phyloP scores from a whole-genome alignment of 2,113 vertebrate species.

The Equus quagga region DNA sequence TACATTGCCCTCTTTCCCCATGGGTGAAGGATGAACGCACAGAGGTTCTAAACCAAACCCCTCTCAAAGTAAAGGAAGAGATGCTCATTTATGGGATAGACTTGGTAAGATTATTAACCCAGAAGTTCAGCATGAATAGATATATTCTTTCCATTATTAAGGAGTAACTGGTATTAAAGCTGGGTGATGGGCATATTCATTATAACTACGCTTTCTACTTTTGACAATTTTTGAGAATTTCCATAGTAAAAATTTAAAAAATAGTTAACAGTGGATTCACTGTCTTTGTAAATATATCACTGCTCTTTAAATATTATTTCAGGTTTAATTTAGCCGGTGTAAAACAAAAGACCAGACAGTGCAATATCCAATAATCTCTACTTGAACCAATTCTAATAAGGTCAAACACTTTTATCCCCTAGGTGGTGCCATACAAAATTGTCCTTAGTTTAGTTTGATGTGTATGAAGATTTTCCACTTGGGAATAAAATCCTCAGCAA shows the following conservation, averaged over 20 bases:
- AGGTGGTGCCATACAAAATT: neutral
- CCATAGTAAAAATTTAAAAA: neutral
- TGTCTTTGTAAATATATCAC: neutral
- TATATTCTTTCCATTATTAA: conserved; percentile 23
- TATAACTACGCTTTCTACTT: neutral
- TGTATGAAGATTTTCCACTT: conserved; percentile 65
- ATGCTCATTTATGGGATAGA: neutral
- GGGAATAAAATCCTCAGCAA: conserved; percentile 66
- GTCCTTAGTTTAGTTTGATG: conserved; percentile 59
- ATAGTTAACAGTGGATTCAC: neutral
- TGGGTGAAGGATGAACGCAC: neutral
- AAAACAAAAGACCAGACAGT: conserved; percentile 44
- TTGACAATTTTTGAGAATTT: conserved; percentile 31
- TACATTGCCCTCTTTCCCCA: neutral
- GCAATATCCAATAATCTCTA: neutral
- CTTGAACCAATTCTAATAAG: conserved; percentile 35
- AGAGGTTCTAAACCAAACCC: neutral
- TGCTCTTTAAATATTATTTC: neutral
- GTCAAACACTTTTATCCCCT: conserved; percentile 14
- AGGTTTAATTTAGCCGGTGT: conserved; percentile 2
- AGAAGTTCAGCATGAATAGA: neutral
- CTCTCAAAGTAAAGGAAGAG: neutral
- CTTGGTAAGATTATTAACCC: neutral
- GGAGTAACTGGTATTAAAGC: neutral
- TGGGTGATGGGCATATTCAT: neutral